These are phyloP conservation scores for Eurystomus gularis DNA, from an alignment of 2,113 vertebrate genomes.

Conservation along the genomic window DNA sequence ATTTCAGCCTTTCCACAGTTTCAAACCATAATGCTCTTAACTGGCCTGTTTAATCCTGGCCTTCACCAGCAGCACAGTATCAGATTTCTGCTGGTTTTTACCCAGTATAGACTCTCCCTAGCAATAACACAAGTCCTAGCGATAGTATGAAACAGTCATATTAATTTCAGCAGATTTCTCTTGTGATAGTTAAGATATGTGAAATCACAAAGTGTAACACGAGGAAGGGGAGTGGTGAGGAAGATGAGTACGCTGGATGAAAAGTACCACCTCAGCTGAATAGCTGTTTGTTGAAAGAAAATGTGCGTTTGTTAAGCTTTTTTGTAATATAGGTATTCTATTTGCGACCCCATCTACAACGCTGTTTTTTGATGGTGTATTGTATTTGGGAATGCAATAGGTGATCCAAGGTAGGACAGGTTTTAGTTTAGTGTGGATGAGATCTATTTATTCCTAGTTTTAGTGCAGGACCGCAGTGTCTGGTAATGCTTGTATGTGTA, in stretches of 20 bases:
- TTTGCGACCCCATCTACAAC: too few relatives aligned
- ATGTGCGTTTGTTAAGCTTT: neutral
- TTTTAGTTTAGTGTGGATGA: neutral
- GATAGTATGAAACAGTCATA: neutral
- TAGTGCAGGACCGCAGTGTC: too few relatives aligned
- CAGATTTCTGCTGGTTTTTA: neutral
- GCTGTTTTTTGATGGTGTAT: neutral
- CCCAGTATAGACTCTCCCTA: fast-evolving
- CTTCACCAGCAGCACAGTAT: neutral
- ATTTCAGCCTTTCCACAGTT: neutral
- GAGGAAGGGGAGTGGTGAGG: neutral
- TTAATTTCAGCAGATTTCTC: neutral
- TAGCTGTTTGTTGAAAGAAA: neutral
- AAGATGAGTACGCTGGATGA: neutral
- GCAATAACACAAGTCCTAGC: neutral
- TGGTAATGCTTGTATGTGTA: too few relatives aligned
- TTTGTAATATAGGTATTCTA: too few relatives aligned
- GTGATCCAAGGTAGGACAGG: neutral
- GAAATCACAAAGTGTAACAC: neutral
- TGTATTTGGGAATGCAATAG: neutral
- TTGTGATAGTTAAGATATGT: neutral
- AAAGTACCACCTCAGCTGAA: neutral
- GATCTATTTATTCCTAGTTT: neutral
- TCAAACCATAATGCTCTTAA: neutral
- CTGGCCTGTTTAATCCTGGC: neutral